A percentile compares a stretch with the other conserved stretches of the same genome.
These are phyloP conservation scores for Dromius quadrimaculatus DNA, from an alignment of 2,888 invertebrate species.

Conservation along the genomic window DNA sequence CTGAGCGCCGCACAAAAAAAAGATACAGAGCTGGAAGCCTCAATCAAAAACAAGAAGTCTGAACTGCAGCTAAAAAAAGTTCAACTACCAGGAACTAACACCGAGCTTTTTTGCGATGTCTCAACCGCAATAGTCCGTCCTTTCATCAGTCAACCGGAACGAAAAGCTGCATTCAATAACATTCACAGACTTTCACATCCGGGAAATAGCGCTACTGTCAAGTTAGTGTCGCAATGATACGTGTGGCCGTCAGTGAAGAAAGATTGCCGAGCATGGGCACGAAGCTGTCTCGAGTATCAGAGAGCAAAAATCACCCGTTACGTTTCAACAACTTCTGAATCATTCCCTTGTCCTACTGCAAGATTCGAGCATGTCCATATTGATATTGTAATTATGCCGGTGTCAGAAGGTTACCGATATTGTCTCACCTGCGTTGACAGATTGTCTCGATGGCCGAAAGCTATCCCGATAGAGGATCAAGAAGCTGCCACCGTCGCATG, in stretches of 20 bases:
- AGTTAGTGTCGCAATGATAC: conserved; percentile 51
- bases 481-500: conserved; percentile 62
- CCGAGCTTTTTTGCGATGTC: neutral
- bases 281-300: conserved; percentile 55
- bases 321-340: conserved; percentile 7
- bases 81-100: too few species aligned
- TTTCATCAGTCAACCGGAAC: too few species aligned
- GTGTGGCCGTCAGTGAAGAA: conserved; percentile 56
- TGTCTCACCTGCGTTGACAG: conserved; percentile 59
- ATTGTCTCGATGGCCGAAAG: conserved; percentile 64
- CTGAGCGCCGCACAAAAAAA: too few species aligned
- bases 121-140: neutral
- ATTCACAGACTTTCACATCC: conserved; percentile 55
- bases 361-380: conserved; percentile 58
- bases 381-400: conserved; percentile 57
- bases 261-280: conserved; percentile 53
- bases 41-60: neutral
- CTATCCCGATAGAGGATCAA: conserved; percentile 60
- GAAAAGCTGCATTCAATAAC: neutral
- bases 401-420: conserved; percentile 53
- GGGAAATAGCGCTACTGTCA: conserved; percentile 51
- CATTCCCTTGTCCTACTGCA: neutral
- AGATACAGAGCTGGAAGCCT: too few species aligned
- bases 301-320: conserved; percentile 54
- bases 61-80: neutral